phyloP scores from a whole-genome alignment of 2,113 vertebrate species.

The Sinocyclocheilus anophthalmus region DNA sequence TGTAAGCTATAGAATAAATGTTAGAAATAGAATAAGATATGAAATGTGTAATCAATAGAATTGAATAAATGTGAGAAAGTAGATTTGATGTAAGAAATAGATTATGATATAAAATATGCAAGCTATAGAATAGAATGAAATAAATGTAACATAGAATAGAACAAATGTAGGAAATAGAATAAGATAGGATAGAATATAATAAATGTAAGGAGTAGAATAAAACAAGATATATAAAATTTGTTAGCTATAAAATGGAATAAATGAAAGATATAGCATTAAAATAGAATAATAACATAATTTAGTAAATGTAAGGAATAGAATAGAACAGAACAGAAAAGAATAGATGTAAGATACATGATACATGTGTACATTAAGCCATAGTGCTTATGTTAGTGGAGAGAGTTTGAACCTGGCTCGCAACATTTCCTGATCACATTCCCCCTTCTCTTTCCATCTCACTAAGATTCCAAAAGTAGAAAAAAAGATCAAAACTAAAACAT shows the following conservation, averaged over 20 bases:
- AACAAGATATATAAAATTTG: not conserved
- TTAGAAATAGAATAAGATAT: too few relatives aligned
- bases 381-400: not conserved
- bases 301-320: not conserved
- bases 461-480: not conserved
- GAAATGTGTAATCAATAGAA: too few relatives aligned
- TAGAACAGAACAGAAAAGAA: not conserved
- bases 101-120: too few relatives aligned
- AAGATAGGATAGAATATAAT: too few relatives aligned
- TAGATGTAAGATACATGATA: not conserved
- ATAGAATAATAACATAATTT: too few relatives aligned
- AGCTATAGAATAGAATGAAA: not conserved
- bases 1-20: not conserved
- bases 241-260: too few relatives aligned
- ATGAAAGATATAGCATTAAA: too few relatives aligned
- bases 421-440: not conserved
- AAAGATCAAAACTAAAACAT: too few relatives aligned
- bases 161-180: not conserved
- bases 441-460: not conserved
- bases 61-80: not conserved
- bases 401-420: conserved; percentile 6
- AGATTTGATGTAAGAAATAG: too few relatives aligned
- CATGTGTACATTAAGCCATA: not conserved
- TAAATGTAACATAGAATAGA: not conserved
- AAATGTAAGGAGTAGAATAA: not conserved